Base-by-base conservation (phyloP, 1,140 invertebrate genomes). In the Cydia amplana region DNA sequence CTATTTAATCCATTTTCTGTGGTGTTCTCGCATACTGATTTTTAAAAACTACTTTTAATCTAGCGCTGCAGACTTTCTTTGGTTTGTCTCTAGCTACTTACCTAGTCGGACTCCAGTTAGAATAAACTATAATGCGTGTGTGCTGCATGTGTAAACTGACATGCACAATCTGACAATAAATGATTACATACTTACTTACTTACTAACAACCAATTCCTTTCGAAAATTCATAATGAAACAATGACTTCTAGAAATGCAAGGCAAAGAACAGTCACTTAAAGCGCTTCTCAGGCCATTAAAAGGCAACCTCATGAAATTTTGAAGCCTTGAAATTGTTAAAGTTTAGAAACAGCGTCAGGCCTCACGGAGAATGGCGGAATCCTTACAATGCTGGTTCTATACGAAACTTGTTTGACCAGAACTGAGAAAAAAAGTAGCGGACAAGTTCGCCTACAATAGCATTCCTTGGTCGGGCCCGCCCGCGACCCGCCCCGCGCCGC, bases 401-500 rank as follows among this genome's bases (percentile, higher is more conserved):
- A 91, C 89, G 80, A 92, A 92, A 91, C 91, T 91, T 91, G 91
- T 91, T 91, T 92, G 89, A 91, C 91, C 88, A 92, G 89, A 92
- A 91, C 87, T 81, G 84, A 91, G 89, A 90, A 87, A 91, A 91
- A 92, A 92, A 92, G 88, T 91, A 87, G 87, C 91, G 83, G 88
- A 89, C 86, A 87, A 91, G 87, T 90, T 91, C 88, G 88, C 90
- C 88, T 91, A 90, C 89, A 89, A 92, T 92, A 90, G 90, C 89
- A 91, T 92, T 91, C 90, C 88, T 84, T 75, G 74, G 77, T 73
- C 78, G 83, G 84, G 78, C 77, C 84, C 83, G 83, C 84, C 83
- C 80, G 83, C 81, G 85, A 75, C 83, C 89, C 88, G 83, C 90
- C 86, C 82, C 85, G 83, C 84, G 82, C 79, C 23, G 72, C 73